Base-by-base conservation (phyloP, 2,113 vertebrate species). In the Peucedramus taeniatus region DNA sequence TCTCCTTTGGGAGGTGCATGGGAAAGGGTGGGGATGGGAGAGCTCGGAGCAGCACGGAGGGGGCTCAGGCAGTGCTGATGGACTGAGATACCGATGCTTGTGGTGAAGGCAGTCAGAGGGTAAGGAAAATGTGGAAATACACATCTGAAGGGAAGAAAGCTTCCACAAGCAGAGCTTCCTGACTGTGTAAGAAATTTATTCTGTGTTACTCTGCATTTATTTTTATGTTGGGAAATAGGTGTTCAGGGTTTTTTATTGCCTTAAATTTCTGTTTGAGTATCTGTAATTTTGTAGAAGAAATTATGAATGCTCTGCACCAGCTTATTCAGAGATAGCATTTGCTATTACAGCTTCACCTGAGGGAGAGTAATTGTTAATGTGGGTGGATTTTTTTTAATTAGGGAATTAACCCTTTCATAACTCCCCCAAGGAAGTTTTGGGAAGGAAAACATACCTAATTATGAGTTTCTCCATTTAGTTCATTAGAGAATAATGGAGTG, bases 181-280 rank as follows among this genome's bases (percentile, higher is more conserved):
- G 35, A 33, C 39, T 50, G 12, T 15, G 7, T 54, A 56, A 87
- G 30, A 68, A 31, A 60, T 22, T 90, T 60, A 28, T 53, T 83
- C 42, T 72, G 2, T 12, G 11, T 65, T 35, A 42, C 16, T 77
- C 50, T 78, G n/a, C 28, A 40, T 37, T 90, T 31, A 13, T 61
- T 87, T 75, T 89, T 96, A 68, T 93, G 85, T 94, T 68, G 90
- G 71, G 13, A 75, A 91, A 87, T 87, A 45, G n/a, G 10, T 82
- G 59, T 76, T 84, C 12, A 39, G 63, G 28, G 10, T 0, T 40
- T 42, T 80, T 63, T 22, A 61, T 94, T 90, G 93, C 80, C 79
- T 80, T n/a, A 82, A 91, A 82, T 95, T 93, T 78, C 92, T 96
- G 64, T 96, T 89, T 80, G 40, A 86, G 63, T 91, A 83, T 72